Conservation (phyloP, 2,888 invertebrate species). For the Sphinx pinastri region DNA sequence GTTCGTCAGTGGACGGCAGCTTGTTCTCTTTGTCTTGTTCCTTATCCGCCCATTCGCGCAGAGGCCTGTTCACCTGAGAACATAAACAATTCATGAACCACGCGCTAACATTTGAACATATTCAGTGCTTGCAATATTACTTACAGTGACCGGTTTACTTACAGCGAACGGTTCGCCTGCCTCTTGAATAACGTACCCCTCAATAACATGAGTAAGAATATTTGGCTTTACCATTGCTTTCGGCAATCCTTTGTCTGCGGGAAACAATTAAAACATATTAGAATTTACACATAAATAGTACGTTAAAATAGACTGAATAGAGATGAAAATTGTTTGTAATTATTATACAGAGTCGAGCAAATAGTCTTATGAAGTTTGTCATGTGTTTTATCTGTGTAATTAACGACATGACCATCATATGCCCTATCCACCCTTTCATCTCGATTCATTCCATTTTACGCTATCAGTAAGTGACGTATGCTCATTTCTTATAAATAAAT, state of each 20-base stretch:
- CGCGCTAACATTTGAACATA: background rate
- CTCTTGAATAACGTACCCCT: slow-evolving; percentile 98
- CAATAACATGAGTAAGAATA: slow-evolving; percentile 97
- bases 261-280: background rate
- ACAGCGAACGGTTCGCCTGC: slow-evolving; percentile 96
- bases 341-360: no score
- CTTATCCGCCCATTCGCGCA: slow-evolving; percentile 74
- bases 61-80: slow-evolving; percentile 76
- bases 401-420: no score
- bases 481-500: no score
- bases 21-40: slow-evolving; percentile 84
- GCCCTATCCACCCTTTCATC: no score
- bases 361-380: no score
- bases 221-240: slow-evolving; percentile 98
- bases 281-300: background rate
- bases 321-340: background rate
- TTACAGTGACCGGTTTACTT: slow-evolving; percentile 57
- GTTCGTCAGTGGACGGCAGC: slow-evolving; percentile 85
- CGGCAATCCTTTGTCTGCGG: slow-evolving; percentile 85
- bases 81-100: slow-evolving; percentile 26
- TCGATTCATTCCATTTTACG: no score
- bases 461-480: no score
- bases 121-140: slow-evolving; percentile 22
- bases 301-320: background rate
- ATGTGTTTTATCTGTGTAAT: no score